Evolutionary conservation across 2,113 vertebrate species (phyloP).

Genomic region (Centropus bengalensis): DNA sequence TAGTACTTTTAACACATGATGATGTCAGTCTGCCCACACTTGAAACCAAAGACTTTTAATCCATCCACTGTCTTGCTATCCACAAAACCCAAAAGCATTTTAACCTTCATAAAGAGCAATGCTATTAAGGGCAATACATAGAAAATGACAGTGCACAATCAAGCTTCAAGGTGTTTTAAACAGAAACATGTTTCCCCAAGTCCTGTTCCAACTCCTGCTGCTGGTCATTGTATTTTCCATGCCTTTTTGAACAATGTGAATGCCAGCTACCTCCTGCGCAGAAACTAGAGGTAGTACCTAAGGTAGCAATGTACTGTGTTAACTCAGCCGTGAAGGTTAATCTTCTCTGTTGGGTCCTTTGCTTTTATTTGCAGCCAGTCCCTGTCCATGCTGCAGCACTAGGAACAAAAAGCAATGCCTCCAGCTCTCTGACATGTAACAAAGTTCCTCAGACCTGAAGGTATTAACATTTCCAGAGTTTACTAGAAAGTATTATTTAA

Average conservation of each 20-base stretch:
- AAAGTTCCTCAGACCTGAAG: neutral
- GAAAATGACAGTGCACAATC: neutral
- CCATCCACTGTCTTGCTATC: neutral
- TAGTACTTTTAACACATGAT: neutral
- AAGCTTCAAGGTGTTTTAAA: neutral
- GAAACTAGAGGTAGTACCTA: neutral
- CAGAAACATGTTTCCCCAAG: neutral
- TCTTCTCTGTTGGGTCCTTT: neutral
- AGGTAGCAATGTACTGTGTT: neutral
- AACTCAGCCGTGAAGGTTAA: neutral
- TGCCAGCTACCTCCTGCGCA: neutral
- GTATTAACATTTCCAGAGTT: neutral
- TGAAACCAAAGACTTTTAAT: neutral
- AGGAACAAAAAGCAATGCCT: neutral
- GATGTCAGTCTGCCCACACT: neutral
- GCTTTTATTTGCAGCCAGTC: neutral
- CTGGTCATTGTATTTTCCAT: neutral
- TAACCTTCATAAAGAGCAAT: neutral
- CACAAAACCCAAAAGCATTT: neutral
- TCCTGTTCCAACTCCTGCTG: neutral
- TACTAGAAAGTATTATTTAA: neutral
- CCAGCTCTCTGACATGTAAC: neutral
- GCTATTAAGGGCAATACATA: neutral
- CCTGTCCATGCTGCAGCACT: neutral
- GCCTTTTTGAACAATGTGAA: neutral